Percentiles rank a stretch among this genome's conserved stretches.
Conservation (phyloP, 2,888 invertebrate genomes). For the Smittia sp. region DNA sequence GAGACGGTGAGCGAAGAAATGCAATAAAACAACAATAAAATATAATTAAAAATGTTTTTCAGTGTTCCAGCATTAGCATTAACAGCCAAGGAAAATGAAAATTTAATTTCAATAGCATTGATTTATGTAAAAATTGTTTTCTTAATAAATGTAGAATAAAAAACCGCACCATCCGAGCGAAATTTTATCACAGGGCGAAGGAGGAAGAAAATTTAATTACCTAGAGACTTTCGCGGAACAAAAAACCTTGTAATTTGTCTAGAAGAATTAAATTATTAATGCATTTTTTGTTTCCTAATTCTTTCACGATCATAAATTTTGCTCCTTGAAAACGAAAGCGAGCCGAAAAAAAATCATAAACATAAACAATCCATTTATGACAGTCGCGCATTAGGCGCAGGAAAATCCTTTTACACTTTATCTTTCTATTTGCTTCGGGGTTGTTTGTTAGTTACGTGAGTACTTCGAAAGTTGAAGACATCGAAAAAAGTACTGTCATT, state of each 20-base stretch:
- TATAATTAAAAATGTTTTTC: constrained; percentile 37
- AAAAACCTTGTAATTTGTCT: constrained; percentile 39
- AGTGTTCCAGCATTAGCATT: constrained; percentile 23
- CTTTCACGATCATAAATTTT: constrained; percentile 40
- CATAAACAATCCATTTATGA: constrained; percentile 41
- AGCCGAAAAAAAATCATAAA: not conserved
- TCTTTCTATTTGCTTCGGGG: not conserved
- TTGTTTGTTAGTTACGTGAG: too few relatives aligned
- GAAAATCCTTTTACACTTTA: constrained; percentile 25
- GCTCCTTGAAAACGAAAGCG: not conserved
- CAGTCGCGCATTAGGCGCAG: constrained; percentile 22
- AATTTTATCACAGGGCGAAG: constrained; percentile 14
- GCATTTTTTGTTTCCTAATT: constrained; percentile 40
- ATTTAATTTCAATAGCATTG: constrained; percentile 37
- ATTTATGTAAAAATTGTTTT: constrained; percentile 39
- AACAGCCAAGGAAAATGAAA: not conserved
- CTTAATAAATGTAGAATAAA: constrained; percentile 20
- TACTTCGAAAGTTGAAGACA: too few relatives aligned
- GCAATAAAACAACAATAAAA: constrained; percentile 40
- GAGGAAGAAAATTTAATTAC: constrained; percentile 31
- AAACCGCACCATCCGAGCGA: constrained; percentile 31
- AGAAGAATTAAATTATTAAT: constrained; percentile 40
- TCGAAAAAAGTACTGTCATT: too few relatives aligned
- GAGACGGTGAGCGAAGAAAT: not conserved
- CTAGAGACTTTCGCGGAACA: constrained; percentile 33